These are phyloP conservation scores for Papilio xuthus DNA, from an alignment of 1,140 invertebrate genomes.

Conservation along the genomic window DNA sequence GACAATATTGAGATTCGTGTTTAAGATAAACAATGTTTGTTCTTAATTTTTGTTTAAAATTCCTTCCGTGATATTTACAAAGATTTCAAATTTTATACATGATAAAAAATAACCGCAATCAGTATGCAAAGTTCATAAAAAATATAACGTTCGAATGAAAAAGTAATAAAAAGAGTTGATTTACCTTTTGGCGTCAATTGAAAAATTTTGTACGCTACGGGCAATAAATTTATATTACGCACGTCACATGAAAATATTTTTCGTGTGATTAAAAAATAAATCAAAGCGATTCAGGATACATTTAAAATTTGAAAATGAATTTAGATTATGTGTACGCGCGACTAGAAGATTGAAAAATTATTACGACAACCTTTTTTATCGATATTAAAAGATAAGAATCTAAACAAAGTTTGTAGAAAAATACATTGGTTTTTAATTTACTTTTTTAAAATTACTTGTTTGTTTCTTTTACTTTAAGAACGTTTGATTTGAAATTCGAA, in stretches of 20 bases:
- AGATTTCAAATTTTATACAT: neutral
- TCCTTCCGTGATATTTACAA: neutral
- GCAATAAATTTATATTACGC: constrained; percentile 23
- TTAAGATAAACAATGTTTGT: too few relatives aligned
- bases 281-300: neutral
- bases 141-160: neutral
- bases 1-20: too few relatives aligned
- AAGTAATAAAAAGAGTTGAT: constrained; percentile 25
- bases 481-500: too few relatives aligned
- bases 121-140: constrained; percentile 1
- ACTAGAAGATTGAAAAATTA: neutral
- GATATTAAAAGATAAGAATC: neutral
- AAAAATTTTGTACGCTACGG: constrained; percentile 26
- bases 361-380: neutral
- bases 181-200: constrained; percentile 21
- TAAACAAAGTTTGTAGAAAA: too few relatives aligned
- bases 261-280: constrained; percentile 27
- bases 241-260: constrained; percentile 22
- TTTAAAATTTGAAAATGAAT: constrained; percentile 3
- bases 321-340: neutral
- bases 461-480: too few relatives aligned
- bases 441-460: too few relatives aligned
- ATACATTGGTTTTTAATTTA: too few relatives aligned
- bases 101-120: neutral
- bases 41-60: too few relatives aligned